Base-by-base conservation (phyloP, 2,888 invertebrate genomes). In the Kryphioiulus occultus region DNA sequence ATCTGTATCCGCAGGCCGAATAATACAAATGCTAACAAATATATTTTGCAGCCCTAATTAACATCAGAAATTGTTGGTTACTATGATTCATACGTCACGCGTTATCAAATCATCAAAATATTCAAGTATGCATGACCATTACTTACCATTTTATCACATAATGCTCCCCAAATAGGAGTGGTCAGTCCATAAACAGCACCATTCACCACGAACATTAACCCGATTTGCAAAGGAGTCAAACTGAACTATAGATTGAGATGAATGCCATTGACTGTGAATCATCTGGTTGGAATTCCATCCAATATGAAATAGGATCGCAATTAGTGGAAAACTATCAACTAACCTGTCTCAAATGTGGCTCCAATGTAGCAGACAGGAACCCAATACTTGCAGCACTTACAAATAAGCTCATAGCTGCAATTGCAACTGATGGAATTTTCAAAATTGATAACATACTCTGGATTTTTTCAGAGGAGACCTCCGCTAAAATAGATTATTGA, bases 321-420 rank as follows among this genome's bases (percentile, higher is more conserved):
- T 83, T 26, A 82, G 7, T 32, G 35, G 1, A 78, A 78, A 30
- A 9, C 68, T n/a, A 86, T 12, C 19, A 86, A 42, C n/a, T 84
- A 1, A 94, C 94, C 92, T 94, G 93, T 89, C 95, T 92, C n/a
- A 98, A 93, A 93, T 98, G 98, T 0, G 96, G 96, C 90, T 97
- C 96, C 32, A 98, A 93, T 0, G 97, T 97, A 0, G 98, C 97
- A 91, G 96, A 96, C 32, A 98, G 93, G 92, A 97, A 98, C 30
- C 96, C 96, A 86, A 96, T 96, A 90, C 96, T 96, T 93, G 95
- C 94, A 89, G 96, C 95, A 0, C 96, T 96, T 0, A 94, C 95
- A 89, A 95, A 94, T 90, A 96, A 96, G 90, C 95, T 95, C 88
- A 94, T 92, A 82, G 95, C 94, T 0, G 96, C 94, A 78, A 96